Evolutionary conservation across 2,113 vertebrate genomes (phyloP).

Genomic region (Apteryx mantelli): DNA sequence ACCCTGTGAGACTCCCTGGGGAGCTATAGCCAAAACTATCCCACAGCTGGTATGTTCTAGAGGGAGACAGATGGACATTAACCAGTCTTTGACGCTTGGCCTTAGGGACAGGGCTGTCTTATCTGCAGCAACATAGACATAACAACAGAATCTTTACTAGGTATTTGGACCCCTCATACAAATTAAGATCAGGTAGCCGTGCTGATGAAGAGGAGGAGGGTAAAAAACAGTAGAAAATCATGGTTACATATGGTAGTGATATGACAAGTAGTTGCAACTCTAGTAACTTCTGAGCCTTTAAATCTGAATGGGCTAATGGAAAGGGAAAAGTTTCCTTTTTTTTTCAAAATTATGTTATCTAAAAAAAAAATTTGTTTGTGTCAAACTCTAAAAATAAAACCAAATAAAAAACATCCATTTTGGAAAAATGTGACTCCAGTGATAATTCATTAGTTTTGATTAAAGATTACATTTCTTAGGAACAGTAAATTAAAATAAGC

Average conservation of each 20-base stretch:
- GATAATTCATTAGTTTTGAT: background rate
- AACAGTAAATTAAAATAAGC: background rate
- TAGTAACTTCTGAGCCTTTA: background rate
- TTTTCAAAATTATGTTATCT: background rate
- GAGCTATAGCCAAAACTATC: background rate
- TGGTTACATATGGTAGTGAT: background rate
- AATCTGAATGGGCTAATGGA: background rate
- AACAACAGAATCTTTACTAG: background rate
- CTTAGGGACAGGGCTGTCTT: background rate
- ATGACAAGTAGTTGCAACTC: background rate
- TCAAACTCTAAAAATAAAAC: background rate
- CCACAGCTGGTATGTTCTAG: background rate
- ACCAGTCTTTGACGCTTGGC: background rate
- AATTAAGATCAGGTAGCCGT: background rate
- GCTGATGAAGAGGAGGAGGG: background rate
- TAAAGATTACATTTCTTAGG: background rate
- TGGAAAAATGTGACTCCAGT: background rate
- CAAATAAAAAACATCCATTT: background rate
- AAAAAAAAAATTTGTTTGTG: background rate
- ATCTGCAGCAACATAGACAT: background rate
- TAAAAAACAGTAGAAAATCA: background rate
- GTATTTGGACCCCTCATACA: background rate
- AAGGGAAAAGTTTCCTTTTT: background rate
- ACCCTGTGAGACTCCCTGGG: background rate
- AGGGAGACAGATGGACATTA: background rate